Percentiles rank a stretch among this genome's conserved stretches.
phyloP scores from a whole-genome alignment of 2,113 vertebrate species.

The Solea senegalensis region DNA sequence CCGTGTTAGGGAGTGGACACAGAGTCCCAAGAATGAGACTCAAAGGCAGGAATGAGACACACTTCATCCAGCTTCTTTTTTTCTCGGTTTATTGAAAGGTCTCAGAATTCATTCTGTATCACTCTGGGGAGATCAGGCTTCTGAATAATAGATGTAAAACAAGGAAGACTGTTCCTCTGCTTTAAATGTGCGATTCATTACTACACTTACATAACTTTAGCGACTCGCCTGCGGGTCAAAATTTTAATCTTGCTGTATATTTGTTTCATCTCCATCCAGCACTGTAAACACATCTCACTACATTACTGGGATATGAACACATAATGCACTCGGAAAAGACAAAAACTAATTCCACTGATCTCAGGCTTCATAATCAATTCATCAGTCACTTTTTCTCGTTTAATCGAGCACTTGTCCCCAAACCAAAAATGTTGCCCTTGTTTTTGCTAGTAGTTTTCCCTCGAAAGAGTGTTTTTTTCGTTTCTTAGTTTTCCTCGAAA shows the following conservation, averaged over 20 bases:
- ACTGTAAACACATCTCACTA: neutral
- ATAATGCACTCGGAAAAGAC: no score
- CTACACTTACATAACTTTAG: constrained; percentile 14
- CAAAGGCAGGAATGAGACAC: constrained; percentile 31
- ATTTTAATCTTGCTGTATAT: no score
- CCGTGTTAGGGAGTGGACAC: constrained; percentile 28
- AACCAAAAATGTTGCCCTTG: no score
- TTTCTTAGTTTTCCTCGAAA: no score
- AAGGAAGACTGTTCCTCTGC: constrained; percentile 38
- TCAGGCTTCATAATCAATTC: no score
- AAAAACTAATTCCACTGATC: no score
- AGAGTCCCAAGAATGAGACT: constrained; percentile 20
- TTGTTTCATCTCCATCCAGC: neutral
- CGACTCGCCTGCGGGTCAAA: neutral
- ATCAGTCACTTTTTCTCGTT: no score
- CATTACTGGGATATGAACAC: neutral
- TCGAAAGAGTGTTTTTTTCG: no score
- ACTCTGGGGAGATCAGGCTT: constrained; percentile 39
- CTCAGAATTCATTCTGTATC: constrained; percentile 55
- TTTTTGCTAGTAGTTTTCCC: no score
- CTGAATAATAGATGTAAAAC: constrained; percentile 74
- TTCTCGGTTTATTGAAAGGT: constrained; percentile 64
- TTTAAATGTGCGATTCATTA: constrained; percentile 36
- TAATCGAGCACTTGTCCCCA: no score
- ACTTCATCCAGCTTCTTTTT: constrained; percentile 37